Percentiles rank a stretch among this genome's conserved stretches.
Conservation (phyloP, 2,113 vertebrate genomes). For the Shinisaurus crocodilurus region DNA sequence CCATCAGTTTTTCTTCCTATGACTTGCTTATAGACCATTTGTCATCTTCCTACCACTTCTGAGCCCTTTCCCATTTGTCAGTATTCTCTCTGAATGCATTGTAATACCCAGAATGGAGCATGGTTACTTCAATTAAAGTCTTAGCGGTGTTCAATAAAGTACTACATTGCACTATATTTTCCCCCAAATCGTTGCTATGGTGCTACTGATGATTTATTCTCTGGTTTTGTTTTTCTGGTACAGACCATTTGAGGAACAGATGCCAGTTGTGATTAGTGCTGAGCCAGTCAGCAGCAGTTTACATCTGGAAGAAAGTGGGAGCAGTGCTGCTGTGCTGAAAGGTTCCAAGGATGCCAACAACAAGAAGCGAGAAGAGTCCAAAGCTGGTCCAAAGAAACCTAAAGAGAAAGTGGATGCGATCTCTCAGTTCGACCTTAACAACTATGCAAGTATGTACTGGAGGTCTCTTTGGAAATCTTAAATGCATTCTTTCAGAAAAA, state of each 20-base stretch:
- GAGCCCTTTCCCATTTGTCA: neutral
- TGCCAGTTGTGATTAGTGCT: conserved; percentile 54
- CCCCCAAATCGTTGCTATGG: neutral
- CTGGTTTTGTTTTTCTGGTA: neutral
- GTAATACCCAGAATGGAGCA: neutral
- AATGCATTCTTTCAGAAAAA: too few relatives aligned
- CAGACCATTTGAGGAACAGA: conserved; percentile 82
- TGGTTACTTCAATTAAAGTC: neutral
- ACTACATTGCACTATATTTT: neutral
- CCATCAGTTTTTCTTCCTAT: neutral
- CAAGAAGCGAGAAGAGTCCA: conserved; percentile 93
- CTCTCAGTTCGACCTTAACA: conserved; percentile 98
- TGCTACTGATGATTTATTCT: neutral
- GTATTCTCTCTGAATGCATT: neutral
- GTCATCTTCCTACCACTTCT: neutral
- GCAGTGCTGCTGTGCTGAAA: conserved; percentile 77
- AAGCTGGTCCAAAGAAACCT: conserved; percentile 90
- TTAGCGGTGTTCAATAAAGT: too few relatives aligned
- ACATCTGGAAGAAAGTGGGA: conserved; percentile 80
- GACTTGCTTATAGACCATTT: neutral
- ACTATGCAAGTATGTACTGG: conserved; percentile 93
- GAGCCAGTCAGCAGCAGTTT: conserved; percentile 71
- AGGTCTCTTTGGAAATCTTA: neutral
- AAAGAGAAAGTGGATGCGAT: conserved; percentile 96
- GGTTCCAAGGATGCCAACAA: conserved; percentile 81